Evolutionary conservation across 2,113 vertebrate genomes (phyloP).

Genomic region (Pampusana beccarii): DNA sequence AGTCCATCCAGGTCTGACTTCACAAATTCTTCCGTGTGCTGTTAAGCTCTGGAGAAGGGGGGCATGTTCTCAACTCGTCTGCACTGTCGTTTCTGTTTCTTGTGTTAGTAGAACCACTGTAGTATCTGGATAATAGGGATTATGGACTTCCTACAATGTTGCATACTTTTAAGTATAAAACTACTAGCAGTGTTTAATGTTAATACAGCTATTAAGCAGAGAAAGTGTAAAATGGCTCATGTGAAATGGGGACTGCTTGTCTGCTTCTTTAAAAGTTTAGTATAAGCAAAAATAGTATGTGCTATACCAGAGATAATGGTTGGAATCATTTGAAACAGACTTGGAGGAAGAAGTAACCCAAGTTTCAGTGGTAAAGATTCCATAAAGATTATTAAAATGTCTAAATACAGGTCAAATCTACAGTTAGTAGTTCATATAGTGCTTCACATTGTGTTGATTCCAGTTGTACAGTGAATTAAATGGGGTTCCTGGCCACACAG

Average conservation of each 20-base stretch:
- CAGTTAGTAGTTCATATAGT: not conserved
- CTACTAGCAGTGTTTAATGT: not conserved
- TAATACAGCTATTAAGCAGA: not conserved
- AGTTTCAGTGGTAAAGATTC: not conserved
- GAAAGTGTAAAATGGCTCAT: not conserved
- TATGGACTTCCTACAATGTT: not conserved
- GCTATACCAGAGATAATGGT: not conserved
- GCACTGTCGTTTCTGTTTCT: not conserved
- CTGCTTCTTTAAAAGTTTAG: not conserved
- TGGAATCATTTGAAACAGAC: not conserved
- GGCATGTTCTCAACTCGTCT: not conserved
- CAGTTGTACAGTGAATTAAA: not conserved
- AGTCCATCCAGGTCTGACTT: slow-evolving; percentile 1
- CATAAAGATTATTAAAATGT: not conserved
- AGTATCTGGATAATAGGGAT: not conserved
- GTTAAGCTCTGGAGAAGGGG: not conserved
- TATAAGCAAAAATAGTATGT: not conserved
- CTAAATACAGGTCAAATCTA: not conserved
- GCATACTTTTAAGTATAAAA: not conserved
- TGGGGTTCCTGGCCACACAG: not conserved
- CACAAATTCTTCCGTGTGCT: slow-evolving; percentile 1
- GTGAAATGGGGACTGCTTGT: not conserved
- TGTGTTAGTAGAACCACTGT: not conserved
- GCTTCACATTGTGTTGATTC: not conserved
- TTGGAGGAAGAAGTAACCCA: not conserved